A percentile compares a stretch with the other conserved stretches of the same genome.
Conservation (phyloP, 2,113 vertebrate species). For the Pseudorasbora parva region DNA sequence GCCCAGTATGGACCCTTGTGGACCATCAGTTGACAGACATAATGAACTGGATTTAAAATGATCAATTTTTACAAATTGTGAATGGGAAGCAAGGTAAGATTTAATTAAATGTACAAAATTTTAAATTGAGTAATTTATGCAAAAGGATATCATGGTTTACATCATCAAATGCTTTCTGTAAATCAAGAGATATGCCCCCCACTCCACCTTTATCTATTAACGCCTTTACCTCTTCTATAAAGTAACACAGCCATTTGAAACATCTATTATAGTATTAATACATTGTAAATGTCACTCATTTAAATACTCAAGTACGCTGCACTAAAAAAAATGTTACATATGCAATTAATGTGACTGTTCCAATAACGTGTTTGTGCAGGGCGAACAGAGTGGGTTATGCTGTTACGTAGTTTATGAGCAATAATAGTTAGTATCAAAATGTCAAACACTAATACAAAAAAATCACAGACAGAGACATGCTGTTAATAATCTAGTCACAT, state of each 20-base stretch:
- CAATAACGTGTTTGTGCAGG: not conserved
- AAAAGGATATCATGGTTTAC: no score
- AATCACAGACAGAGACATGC: not conserved
- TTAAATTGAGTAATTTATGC: no score
- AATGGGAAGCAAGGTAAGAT: no score
- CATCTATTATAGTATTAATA: not conserved
- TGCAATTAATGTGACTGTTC: not conserved
- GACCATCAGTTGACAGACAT: not conserved
- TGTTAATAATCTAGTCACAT: not conserved
- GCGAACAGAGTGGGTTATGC: not conserved
- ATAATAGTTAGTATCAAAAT: not conserved
- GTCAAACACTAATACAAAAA: not conserved
- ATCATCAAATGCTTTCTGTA: no score
- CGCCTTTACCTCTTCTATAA: not conserved
- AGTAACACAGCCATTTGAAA: not conserved
- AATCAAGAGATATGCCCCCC: no score
- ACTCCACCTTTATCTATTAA: no score
- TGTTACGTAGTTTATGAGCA: conserved; percentile 1
- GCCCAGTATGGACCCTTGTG: not conserved
- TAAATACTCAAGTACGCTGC: not conserved
- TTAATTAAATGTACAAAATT: no score
- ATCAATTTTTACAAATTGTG: no score
- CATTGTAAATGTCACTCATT: not conserved
- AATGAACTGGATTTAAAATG: no score
- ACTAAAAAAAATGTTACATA: not conserved